Evolutionary conservation across 2,888 invertebrate species (phyloP).

Genomic region (Nephrotoma flavescens): DNA sequence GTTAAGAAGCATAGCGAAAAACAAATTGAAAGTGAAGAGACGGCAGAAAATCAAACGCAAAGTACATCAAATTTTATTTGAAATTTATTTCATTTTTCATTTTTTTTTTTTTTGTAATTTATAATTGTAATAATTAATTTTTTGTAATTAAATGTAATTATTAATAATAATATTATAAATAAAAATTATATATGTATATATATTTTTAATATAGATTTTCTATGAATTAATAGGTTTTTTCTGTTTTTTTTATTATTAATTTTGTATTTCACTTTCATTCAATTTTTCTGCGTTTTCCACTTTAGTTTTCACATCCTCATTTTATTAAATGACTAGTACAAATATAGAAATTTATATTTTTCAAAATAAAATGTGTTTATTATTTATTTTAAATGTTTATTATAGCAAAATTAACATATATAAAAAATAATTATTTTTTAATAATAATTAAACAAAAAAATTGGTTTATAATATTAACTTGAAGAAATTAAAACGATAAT

Average conservation of each 20-base stretch:
- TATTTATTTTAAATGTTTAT: not conserved
- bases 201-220: not conserved
- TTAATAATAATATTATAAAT: conserved; percentile 1
- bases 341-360: not conserved
- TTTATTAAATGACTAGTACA: conserved; percentile 4
- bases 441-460: not conserved
- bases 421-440: not conserved
- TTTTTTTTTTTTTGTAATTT: conserved; percentile 1
- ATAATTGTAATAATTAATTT: not conserved
- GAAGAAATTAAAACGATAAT: not conserved
- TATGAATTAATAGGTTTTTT: not conserved
- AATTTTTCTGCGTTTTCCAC: not conserved
- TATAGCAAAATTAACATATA: not conserved
- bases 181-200: not conserved
- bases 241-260: not conserved
- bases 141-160: not conserved
- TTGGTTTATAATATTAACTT: not conserved
- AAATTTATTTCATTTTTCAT: not conserved
- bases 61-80: conserved; percentile 2
- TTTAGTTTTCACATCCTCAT: not conserved
- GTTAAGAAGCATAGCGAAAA: conserved; percentile 29
- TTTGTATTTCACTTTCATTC: not conserved
- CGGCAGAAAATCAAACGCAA: not conserved
- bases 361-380: not conserved
- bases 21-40: not conserved